Evolutionary conservation across 2,797 vertebrate species (phyloP).

Genomic region (Balearica regulorum): DNA sequence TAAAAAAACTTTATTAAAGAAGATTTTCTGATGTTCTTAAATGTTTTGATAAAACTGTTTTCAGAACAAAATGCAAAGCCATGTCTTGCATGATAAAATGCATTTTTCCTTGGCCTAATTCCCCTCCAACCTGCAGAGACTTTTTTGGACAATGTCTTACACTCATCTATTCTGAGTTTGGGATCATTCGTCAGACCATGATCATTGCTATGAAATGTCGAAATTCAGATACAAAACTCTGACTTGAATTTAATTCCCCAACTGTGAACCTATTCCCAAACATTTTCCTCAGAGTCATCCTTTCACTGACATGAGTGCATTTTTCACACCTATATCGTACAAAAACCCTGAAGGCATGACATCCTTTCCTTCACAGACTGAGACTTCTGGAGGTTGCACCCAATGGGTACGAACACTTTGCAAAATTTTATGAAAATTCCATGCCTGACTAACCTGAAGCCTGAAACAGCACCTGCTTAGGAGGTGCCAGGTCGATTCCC

Average conservation of each 20-base stretch:
- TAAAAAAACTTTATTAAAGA: background rate
- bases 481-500: background rate
- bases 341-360: background rate
- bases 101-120: background rate
- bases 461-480: background rate
- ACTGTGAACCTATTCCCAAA: background rate
- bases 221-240: background rate
- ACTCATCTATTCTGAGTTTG: background rate
- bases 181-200: background rate
- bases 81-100: background rate
- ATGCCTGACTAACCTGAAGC: background rate
- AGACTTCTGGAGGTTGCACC: background rate
- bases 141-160: background rate
- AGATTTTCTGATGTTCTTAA: background rate
- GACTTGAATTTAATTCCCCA: background rate
- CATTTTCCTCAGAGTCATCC: background rate
- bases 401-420: background rate
- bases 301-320: background rate
- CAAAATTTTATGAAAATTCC: background rate
- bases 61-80: background rate
- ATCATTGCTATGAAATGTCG: background rate
- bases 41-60: background rate
- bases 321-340: background rate
- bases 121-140: background rate
- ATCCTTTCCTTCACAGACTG: background rate